These are phyloP conservation scores for Onychostruthus taczanowskii DNA, from an alignment of 2,113 vertebrate genomes.

Conservation along the genomic window DNA sequence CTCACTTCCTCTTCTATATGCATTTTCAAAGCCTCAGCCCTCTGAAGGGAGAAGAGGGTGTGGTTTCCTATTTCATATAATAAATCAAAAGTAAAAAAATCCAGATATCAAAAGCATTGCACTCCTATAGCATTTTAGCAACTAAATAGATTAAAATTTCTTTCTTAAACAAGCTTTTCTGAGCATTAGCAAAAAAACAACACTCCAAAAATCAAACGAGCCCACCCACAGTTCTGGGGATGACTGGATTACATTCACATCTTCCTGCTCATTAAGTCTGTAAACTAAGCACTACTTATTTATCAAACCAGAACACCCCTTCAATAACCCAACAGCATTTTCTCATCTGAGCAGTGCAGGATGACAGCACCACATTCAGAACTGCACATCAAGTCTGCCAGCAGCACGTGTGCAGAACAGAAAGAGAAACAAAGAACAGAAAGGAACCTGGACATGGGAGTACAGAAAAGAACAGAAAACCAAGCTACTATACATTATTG, in stretches of 20 bases:
- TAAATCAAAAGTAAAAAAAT: not conserved
- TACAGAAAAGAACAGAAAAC: not conserved
- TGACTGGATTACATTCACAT: not conserved
- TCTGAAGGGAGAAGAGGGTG: conserved; percentile 25
- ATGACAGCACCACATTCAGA: not conserved
- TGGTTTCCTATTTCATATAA: conserved; percentile 25
- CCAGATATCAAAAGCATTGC: not conserved
- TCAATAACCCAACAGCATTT: not conserved
- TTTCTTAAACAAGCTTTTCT: not conserved
- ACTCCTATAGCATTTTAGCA: not conserved
- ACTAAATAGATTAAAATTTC: not conserved
- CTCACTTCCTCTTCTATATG: not conserved
- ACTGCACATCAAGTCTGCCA: not conserved
- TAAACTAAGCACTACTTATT: not conserved
- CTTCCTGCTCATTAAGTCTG: not conserved
- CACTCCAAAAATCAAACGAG: not conserved
- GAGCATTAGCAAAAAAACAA: not conserved
- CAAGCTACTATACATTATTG: not conserved
- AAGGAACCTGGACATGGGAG: not conserved
- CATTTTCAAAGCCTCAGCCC: not conserved
- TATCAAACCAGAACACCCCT: not conserved
- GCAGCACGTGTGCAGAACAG: conserved; percentile 26
- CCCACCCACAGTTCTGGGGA: not conserved
- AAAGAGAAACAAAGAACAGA: conserved; percentile 63
- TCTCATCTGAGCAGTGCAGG: not conserved